Conservation (phyloP, 2,113 vertebrate species). For the Dromiciops gliroides region DNA sequence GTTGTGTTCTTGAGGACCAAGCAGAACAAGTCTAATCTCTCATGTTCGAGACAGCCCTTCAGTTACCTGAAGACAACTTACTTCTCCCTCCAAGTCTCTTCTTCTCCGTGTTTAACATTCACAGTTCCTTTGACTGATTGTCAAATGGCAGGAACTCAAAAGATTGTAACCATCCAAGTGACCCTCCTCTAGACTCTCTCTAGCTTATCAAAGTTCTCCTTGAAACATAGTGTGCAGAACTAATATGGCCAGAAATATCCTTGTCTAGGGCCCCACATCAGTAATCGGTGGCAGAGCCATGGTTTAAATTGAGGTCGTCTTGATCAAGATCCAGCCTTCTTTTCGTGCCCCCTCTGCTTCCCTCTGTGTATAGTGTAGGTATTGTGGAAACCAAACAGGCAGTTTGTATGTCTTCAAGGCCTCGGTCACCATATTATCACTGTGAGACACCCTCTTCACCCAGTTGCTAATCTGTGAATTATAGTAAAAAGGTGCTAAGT, state of each 20-base stretch:
- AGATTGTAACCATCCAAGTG: not conserved
- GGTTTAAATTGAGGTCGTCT: not conserved
- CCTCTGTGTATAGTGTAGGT: not conserved
- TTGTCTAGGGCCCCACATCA: not conserved
- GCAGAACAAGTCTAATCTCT: not conserved
- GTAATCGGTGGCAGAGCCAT: not conserved
- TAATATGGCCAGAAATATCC: not conserved
- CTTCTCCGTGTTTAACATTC: not conserved
- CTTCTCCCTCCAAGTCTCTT: not conserved
- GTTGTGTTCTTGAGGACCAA: not conserved
- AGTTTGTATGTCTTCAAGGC: not conserved
- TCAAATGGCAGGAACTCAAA: not conserved
- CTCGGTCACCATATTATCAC: not conserved
- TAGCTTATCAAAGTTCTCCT: not conserved
- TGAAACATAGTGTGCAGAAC: not conserved
- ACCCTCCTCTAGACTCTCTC: not conserved
- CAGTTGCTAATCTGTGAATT: not conserved
- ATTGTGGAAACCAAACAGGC: not conserved
- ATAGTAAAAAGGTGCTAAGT: not conserved
- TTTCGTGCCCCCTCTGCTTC: not conserved
- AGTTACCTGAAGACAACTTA: not conserved
- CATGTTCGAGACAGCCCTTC: not conserved
- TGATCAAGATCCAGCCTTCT: not conserved
- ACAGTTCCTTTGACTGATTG: not conserved
- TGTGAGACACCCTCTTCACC: not conserved